These are phyloP conservation scores for Campoplex nolae DNA, from an alignment of 2,888 invertebrate genomes.

Conservation along the genomic window DNA sequence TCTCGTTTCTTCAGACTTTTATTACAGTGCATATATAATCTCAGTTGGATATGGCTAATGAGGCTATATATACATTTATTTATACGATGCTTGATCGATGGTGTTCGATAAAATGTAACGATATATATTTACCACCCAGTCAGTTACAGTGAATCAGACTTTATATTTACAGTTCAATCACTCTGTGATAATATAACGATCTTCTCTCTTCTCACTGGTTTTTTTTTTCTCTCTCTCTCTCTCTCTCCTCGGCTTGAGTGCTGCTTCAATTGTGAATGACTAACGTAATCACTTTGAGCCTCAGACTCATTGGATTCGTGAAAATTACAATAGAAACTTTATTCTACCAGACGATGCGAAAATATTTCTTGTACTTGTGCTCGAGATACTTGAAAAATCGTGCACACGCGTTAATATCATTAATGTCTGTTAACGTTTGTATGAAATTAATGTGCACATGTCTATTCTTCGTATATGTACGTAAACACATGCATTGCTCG, in stretches of 20 bases:
- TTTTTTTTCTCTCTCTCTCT: not conserved
- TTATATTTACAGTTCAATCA: conserved; percentile 11
- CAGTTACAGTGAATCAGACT: conserved; percentile 32
- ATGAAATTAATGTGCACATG: too few relatives aligned
- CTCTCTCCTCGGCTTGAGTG: not conserved
- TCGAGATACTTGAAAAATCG: not conserved
- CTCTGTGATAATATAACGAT: conserved; percentile 34
- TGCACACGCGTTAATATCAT: not conserved
- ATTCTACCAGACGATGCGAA: not conserved
- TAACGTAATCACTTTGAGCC: conserved; percentile 1
- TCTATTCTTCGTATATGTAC: not conserved
- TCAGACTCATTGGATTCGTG: not conserved
- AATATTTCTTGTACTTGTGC: not conserved
- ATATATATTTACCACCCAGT: conserved; percentile 15
- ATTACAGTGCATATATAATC: not conserved
- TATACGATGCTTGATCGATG: conserved; percentile 36
- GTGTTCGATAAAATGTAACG: conserved; percentile 25
- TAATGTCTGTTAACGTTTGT: not conserved
- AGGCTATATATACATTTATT: conserved; percentile 13
- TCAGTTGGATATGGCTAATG: conserved; percentile 8
- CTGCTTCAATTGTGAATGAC: conserved; percentile 4
- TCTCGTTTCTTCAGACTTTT: conserved; percentile 6
- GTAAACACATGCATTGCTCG: conserved; percentile 34
- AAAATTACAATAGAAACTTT: conserved; percentile 41
- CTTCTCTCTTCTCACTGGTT: not conserved